Conservation (phyloP, 2,888 invertebrate genomes). For the Cephalotes varians region DNA sequence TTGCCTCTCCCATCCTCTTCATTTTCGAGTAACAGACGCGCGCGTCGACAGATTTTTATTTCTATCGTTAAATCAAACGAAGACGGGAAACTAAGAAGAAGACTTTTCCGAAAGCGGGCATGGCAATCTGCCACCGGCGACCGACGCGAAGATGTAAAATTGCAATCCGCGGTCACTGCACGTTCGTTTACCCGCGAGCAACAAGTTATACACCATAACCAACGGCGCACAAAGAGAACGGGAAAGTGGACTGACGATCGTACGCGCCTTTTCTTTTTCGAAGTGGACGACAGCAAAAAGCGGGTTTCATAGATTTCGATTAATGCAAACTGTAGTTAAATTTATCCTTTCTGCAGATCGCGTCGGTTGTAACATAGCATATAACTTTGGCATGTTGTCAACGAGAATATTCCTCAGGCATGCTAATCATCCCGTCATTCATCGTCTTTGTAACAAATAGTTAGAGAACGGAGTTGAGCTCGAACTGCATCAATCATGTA, state of each 20-base stretch:
- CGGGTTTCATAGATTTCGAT: background rate
- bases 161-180: conserved; percentile 51
- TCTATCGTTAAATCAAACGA: conserved; percentile 15
- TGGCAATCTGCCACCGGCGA: conserved; percentile 28
- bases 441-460: background rate
- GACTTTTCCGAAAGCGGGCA: background rate
- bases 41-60: background rate
- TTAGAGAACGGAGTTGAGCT: background rate
- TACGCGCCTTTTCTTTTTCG: conserved; percentile 7
- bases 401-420: background rate
- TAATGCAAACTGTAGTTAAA: background rate
- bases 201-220: conserved; percentile 74
- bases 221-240: conserved; percentile 51
- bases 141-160: conserved; percentile 55
- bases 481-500: conserved; percentile 42
- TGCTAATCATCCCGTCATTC: conserved; percentile 24
- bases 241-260: conserved; percentile 7
- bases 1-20: background rate
- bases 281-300: background rate
- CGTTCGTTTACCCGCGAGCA: conserved; percentile 62
- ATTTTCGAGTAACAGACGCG: conserved; percentile 5
- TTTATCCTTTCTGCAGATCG: background rate
- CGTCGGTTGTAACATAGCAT: background rate
- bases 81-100: background rate
- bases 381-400: background rate